Base-by-base conservation (phyloP, 2,888 invertebrate genomes). In the Tiliacea aurago region DNA sequence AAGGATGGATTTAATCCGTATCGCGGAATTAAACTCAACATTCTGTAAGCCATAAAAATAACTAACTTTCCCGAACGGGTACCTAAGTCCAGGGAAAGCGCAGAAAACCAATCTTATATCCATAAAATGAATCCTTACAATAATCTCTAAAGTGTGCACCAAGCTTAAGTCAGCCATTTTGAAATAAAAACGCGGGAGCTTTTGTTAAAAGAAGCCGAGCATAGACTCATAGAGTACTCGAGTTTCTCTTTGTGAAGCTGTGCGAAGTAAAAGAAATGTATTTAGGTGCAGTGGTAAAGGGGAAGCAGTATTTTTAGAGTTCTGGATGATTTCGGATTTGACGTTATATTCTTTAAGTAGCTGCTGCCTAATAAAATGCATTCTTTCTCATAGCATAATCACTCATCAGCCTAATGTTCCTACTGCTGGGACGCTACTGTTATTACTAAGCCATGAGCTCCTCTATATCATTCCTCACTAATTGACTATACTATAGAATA, bases 181-280 rank as follows among this genome's bases (percentile, higher is more conserved):
- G 55, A 59, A 70, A 70, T 49, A 79, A 74, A 82, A 84, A 43
- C 76, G 76, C 72, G 72, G 62, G 41, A 70, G 67, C 79, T 77
- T 70, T 81, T 76, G 81, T 82, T 59, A 15, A 18, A 59, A 67
- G 47, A 43, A 65, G 63, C 61, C 1, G 66, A 53, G 66, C 49
- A 45, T 41, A 1, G n/a, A n/a, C n/a, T n/a, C n/a, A n/a, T n/a
- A n/a, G n/a, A n/a, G 70, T 20, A 18, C 82, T 80, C 9, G n/a
- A 81, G 78, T 77, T 76, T 76, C 69, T 65, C 76, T 81, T 79
- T 81, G 78, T 70, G 65, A n/a, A 0, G 64, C 11, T 61, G 2
- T 18, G 76, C n/a, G 20, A 58, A 79, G 51, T 65, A 4, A 53
- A 68, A 81, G 76, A 81, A 81, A 81, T n/a, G 70, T 81, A 59